phyloP scores from a whole-genome alignment of 2,888 invertebrate genomes.

The Tipula lateralis region DNA sequence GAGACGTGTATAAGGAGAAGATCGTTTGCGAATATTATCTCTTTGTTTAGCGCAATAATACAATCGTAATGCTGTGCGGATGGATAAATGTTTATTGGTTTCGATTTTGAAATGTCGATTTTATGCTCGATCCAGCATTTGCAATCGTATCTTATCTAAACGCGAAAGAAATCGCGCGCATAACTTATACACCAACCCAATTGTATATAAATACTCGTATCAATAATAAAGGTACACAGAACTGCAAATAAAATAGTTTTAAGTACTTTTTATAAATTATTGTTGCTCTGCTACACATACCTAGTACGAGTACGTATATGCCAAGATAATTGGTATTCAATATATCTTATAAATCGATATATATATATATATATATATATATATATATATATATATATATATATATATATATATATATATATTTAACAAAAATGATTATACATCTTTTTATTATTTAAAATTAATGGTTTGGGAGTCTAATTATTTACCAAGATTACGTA shows the following conservation, averaged over 20 bases:
- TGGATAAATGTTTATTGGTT: neutral
- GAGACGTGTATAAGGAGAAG: neutral
- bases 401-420: neutral
- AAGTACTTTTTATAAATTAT: constrained; percentile 19
- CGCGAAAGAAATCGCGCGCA: neutral
- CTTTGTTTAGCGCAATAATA: neutral
- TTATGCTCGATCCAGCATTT: neutral
- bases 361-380: neutral
- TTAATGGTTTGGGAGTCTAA: constrained; percentile 9
- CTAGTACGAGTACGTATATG: neutral
- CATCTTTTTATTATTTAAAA: neutral
- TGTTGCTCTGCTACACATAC: neutral
- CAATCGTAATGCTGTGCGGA: neutral
- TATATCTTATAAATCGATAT: neutral
- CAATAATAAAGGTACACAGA: neutral
- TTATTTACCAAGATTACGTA: neutral
- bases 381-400: too few species aligned
- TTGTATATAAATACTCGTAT: too few species aligned
- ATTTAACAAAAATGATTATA: constrained; percentile 9
- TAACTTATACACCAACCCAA: neutral
- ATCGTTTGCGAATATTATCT: neutral
- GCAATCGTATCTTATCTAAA: neutral
- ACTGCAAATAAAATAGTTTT: neutral
- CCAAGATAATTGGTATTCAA: neutral
- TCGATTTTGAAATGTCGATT: neutral